Base-by-base conservation (phyloP, 2,113 vertebrate genomes). In the Hippocampus barbouri region DNA sequence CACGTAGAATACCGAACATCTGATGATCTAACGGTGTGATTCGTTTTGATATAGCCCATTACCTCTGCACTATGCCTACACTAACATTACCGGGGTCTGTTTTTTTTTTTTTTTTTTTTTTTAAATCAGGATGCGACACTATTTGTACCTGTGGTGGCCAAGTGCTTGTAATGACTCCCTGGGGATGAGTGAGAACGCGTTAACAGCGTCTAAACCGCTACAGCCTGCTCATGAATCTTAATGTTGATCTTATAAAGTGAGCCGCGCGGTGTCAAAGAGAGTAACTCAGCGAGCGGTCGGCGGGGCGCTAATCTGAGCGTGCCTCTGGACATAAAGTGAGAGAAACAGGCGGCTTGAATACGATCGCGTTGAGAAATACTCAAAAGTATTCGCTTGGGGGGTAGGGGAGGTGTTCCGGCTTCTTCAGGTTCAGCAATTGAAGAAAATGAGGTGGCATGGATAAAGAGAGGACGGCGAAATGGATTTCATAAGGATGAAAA, bases 381-480 rank as follows among this genome's bases (percentile, higher is more conserved):
- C 68, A 77, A 25, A 77, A 89, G 90, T 91, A 89, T 92, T 84
- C 78, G 64, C 91, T 27, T 87, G 85, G 83, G 84, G 86, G 91
- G 88, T 1, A 38, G 5, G 34, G 34, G 5, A 38, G 34, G 34
- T 87, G 83, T 85, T 82, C 85, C 15, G 59, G 59, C 21, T 6
- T 80, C 79, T 90, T 85, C 85, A 73, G 93, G 92, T 94, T 93
- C 93, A 93, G 92, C 86, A 90, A 87, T 91, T 81, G 86, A 88
- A 90, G 85, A 89, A 92, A 93, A 92, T 78, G 12, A 87, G 88
- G 79, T 87, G 89, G 88, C 72, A 64, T 76, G 79, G 83, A 88
- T 87, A 86, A 88, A 86, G 83, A 70, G 73, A 12, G 71, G 70
- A 77, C 75, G 79, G 71, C 76, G 66, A 87, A 85, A 86, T 83